Evolutionary conservation across 2,888 invertebrate species (phyloP).

Genomic region (Pyrochroa serraticornis): DNA sequence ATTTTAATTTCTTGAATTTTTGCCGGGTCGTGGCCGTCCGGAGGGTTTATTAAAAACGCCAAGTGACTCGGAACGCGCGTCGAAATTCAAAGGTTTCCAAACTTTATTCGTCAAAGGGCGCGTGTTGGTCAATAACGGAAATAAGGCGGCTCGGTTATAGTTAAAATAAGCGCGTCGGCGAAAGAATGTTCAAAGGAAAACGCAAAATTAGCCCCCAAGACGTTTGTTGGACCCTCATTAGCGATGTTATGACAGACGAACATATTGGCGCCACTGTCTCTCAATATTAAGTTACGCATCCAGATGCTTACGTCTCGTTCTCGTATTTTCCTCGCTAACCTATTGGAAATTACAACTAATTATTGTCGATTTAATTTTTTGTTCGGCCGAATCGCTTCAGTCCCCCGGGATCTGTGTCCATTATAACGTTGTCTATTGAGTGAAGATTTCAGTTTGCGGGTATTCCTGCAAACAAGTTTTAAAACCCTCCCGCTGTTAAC

Average conservation of each 20-base stretch:
- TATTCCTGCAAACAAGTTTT: constrained; percentile 35
- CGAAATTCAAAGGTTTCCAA: not conserved
- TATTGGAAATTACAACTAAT: constrained; percentile 4
- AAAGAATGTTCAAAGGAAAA: constrained; percentile 9
- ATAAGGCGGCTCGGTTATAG: constrained; percentile 1
- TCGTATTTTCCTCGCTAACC: not conserved
- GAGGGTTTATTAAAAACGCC: constrained; percentile 37
- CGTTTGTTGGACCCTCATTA: constrained; percentile 31
- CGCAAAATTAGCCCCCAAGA: not conserved
- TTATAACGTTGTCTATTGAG: constrained; percentile 21
- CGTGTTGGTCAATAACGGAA: not conserved
- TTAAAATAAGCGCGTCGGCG: not conserved
- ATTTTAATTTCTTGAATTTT: too few relatives aligned
- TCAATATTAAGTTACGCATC: constrained; percentile 29
- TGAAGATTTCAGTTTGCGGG: constrained; percentile 27
- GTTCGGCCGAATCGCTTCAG: not conserved
- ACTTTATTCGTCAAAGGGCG: too few relatives aligned
- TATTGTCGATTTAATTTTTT: not conserved
- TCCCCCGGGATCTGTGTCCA: constrained; percentile 17
- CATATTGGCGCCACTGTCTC: constrained; percentile 36
- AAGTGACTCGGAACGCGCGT: constrained; percentile 34
- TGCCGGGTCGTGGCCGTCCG: too few relatives aligned
- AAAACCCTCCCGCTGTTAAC: constrained; percentile 25
- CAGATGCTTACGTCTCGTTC: constrained; percentile 10
- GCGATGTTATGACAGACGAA: constrained; percentile 41